Conservation (phyloP, 1,140 invertebrate species). For the Hermetia illucens region DNA sequence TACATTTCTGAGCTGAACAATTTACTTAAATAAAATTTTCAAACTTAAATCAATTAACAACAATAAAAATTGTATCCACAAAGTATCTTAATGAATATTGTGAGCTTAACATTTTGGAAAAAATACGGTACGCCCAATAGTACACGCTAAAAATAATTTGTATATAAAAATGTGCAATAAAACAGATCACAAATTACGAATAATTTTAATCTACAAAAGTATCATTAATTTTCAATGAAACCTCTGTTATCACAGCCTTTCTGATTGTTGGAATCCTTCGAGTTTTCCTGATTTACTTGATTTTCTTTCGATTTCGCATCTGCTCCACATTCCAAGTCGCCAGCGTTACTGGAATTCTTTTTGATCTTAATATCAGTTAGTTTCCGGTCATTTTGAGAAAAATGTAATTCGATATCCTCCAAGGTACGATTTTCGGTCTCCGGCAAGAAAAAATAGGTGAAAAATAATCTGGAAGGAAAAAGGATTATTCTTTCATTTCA, state of each 20-base stretch:
- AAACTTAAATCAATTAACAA: too few species aligned
- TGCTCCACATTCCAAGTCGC: neutral
- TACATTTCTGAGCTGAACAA: too few species aligned
- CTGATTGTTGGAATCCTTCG: neutral
- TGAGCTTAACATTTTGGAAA: too few species aligned
- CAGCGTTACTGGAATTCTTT: neutral
- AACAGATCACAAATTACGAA: too few species aligned
- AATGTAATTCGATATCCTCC: slow-evolving; percentile 51
- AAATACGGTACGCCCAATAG: too few species aligned
- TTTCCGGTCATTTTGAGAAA: slow-evolving; percentile 31
- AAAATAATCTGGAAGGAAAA: slow-evolving; percentile 18
- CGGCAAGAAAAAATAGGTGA: slow-evolving; percentile 53
- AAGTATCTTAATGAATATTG: too few species aligned
- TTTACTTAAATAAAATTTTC: too few species aligned
- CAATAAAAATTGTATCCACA: too few species aligned
- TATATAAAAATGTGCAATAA: too few species aligned
- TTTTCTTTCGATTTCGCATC: neutral
- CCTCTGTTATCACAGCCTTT: slow-evolving; percentile 6
- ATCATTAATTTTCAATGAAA: neutral
- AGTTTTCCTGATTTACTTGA: neutral
- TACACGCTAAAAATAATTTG: too few species aligned
- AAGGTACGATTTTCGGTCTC: slow-evolving; percentile 66
- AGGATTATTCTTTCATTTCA: neutral
- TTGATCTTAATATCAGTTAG: slow-evolving; percentile 5
- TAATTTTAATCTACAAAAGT: too few species aligned